These are phyloP conservation scores for Dendronephthya gigantea DNA, from an alignment of 64 coral and sea anemone species.

Conservation along the genomic window DNA sequence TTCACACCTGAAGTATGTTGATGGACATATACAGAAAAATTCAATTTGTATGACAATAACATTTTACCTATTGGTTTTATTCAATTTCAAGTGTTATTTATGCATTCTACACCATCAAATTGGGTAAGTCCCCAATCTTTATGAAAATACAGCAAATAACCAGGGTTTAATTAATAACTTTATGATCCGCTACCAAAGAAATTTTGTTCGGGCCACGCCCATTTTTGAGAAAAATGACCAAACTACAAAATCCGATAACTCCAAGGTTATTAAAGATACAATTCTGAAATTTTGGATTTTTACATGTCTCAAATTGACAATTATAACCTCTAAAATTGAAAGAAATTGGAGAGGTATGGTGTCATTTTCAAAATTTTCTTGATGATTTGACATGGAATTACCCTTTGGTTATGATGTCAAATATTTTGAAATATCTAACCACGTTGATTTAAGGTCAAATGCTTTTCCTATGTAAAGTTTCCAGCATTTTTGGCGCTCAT, in stretches of 20 bases:
- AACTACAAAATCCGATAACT: background rate
- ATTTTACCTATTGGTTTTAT: background rate
- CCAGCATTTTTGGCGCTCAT: no score
- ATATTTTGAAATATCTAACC: no score
- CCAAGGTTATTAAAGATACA: background rate
- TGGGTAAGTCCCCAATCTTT: background rate
- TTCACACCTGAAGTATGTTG: background rate
- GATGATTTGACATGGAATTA: constrained; percentile 20
- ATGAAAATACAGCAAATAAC: background rate
- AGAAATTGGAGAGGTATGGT: background rate
- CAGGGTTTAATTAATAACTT: background rate
- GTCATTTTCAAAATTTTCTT: background rate
- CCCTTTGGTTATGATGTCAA: no score
- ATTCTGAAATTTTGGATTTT: constrained; percentile 9
- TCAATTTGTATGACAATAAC: background rate
- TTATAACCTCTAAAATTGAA: background rate
- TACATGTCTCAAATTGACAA: background rate
- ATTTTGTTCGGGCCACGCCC: background rate
- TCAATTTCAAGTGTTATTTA: background rate
- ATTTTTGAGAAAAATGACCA: background rate
- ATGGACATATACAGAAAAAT: background rate
- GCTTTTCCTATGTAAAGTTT: no score
- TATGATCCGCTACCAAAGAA: background rate
- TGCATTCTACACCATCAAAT: constrained; percentile 9
- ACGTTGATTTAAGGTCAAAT: no score